Percentiles rank a stretch among this genome's conserved stretches.
Conservation (phyloP, 2,888 invertebrate genomes). For the Synanthedon andrenaeformis region DNA sequence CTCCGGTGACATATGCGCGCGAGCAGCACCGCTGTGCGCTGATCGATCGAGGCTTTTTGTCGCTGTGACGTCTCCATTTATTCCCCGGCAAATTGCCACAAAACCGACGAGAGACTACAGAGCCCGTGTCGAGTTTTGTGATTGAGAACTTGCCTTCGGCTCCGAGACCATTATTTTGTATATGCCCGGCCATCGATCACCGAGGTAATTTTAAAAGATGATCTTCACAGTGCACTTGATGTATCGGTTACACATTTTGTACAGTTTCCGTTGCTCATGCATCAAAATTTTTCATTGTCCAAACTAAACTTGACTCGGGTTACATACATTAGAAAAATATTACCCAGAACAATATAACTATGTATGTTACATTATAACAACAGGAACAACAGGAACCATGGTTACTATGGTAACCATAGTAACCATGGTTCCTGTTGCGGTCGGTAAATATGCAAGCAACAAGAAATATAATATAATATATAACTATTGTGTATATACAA, state of each 20-base stretch:
- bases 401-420: no score
- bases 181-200: slow-evolving; percentile 58
- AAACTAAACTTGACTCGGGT: neutral
- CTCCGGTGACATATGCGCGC: slow-evolving; percentile 27
- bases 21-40: slow-evolving; percentile 34
- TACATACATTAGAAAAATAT: neutral
- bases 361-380: no score
- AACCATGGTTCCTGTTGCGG: no score
- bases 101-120: slow-evolving; percentile 23
- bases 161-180: slow-evolving; percentile 50
- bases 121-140: slow-evolving; percentile 44
- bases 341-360: no score
- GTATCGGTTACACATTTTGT: slow-evolving; percentile 24
- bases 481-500: no score
- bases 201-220: slow-evolving; percentile 14
- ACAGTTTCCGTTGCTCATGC: slow-evolving; percentile 16
- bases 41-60: slow-evolving; percentile 68
- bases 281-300: slow-evolving; percentile 35
- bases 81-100: slow-evolving; percentile 60
- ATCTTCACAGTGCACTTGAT: slow-evolving; percentile 16
- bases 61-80: slow-evolving; percentile 63
- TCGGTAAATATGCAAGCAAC: no score
- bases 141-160: slow-evolving; percentile 38
- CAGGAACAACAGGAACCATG: no score
- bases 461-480: no score